Base-by-base conservation (phyloP, 2,888 invertebrate genomes). In the Archips crataeganus region DNA sequence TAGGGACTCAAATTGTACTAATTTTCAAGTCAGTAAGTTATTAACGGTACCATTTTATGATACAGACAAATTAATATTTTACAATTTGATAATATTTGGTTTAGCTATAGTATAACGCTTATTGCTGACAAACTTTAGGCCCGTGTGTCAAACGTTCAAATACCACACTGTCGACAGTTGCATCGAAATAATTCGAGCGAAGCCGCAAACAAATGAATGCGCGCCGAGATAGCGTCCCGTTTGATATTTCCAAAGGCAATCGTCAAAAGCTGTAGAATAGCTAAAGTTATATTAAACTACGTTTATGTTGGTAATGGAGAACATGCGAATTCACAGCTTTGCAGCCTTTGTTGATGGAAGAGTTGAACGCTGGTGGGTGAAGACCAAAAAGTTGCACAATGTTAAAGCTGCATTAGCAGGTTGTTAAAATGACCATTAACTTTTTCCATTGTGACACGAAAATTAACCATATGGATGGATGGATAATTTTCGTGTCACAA, bases 241-340 rank as follows among this genome's bases (percentile, higher is more conserved):
- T 72, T 67, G 62, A 59, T 47, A 72, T 67, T 62, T 54, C n/a
- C 36, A 67, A 72, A 72, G 57, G 72, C 67, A 72, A 72, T 67
- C 60, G 23, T 47, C 72, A 59, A 66, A 61, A 23, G 57, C 62
- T 36, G 32, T 62, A 64, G 47, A 49, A 72, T 72, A 45, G 67
- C 47, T 57, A 68, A 72, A 72, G 57, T 72, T 72, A 61, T 63
- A 67, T 72, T 49, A 63, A 68, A 23, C 54, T 8, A 10, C 45
- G n/a, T 47, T 15, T 57, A 54, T 45, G 47, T 63, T 45, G 47
- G 67, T 57, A 59, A 68, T 49, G 15, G 63, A 32, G 62, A 54
- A 67, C 72, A 72, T 63, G 72, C 72, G 57, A 72, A 63, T 67
- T 10, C 9, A 13, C 23, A 62, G 51, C 47, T 60, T 36, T 60